phyloP scores from a whole-genome alignment of 2,113 vertebrate genomes.

The Eudyptes chrysolophus region DNA sequence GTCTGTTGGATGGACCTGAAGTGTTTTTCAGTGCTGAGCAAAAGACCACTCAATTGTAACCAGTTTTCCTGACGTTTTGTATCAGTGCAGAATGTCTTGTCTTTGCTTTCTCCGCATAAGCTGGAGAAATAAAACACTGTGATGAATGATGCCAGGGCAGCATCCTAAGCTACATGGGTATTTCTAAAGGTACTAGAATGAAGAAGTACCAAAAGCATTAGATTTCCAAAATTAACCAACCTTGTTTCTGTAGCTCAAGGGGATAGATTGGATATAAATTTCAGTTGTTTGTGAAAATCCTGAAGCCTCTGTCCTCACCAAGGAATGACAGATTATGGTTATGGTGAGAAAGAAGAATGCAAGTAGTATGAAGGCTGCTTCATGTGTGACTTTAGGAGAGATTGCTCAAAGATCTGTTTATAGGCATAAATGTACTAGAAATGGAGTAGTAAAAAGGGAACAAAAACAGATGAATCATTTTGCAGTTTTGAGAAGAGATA shows the following conservation, averaged over 20 bases:
- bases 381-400: not conserved
- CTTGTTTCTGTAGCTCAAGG: not conserved
- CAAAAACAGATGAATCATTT: constrained; percentile 44
- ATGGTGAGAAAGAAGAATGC: not conserved
- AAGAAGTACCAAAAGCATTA: not conserved
- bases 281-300: not conserved
- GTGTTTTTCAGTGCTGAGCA: not conserved
- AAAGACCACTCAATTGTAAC: not conserved
- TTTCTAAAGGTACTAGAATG: not conserved
- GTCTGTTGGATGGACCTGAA: not conserved
- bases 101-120: not conserved
- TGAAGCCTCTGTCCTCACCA: not conserved
- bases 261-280: not conserved
- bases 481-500: constrained; percentile 15
- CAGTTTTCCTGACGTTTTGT: not conserved
- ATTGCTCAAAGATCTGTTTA: constrained; percentile 22
- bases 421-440: not conserved
- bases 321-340: not conserved
- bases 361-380: not conserved
- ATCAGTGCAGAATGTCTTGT: not conserved
- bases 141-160: not conserved
- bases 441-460: constrained; percentile 16
- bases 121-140: not conserved
- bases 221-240: not conserved
- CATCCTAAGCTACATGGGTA: not conserved